phyloP scores from a whole-genome alignment of 2,797 vertebrate species.

The Hyperoplus lanceolatus region DNA sequence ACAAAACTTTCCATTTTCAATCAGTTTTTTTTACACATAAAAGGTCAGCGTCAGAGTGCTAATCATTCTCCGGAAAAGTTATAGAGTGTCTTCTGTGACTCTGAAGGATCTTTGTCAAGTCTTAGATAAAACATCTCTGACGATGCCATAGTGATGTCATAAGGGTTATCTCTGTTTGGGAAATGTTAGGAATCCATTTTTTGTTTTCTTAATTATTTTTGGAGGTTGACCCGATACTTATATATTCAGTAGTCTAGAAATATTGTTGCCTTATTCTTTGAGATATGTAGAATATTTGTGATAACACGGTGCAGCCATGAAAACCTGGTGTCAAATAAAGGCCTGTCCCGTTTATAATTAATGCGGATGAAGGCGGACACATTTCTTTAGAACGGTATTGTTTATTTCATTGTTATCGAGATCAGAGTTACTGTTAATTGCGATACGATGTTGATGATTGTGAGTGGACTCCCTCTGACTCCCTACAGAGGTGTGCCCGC shows the following conservation, averaged over 20 bases:
- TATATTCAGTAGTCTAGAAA: too few relatives aligned
- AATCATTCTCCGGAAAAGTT: not conserved
- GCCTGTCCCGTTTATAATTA: too few relatives aligned
- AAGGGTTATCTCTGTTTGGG: not conserved
- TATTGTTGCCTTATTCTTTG: not conserved
- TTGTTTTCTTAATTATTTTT: too few relatives aligned
- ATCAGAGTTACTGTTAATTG: not conserved
- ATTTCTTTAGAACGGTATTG: not conserved
- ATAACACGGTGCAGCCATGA: not conserved
- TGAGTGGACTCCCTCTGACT: not conserved
- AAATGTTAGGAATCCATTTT: too few relatives aligned
- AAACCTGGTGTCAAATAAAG: not conserved
- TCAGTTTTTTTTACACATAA: not conserved
- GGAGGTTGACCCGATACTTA: too few relatives aligned
- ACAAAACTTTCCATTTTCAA: not conserved
- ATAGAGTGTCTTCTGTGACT: not conserved
- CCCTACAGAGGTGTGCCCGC: slow-evolving; percentile 92
- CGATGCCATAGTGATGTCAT: too few relatives aligned
- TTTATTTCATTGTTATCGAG: not conserved
- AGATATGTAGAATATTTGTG: not conserved
- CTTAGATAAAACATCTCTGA: not conserved
- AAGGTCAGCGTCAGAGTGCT: not conserved
- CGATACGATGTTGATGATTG: not conserved
- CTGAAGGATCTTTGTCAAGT: not conserved
- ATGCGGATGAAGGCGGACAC: too few relatives aligned